These are phyloP conservation scores for Dendrolimus houi DNA, from an alignment of 2,888 invertebrate species.

Conservation along the genomic window DNA sequence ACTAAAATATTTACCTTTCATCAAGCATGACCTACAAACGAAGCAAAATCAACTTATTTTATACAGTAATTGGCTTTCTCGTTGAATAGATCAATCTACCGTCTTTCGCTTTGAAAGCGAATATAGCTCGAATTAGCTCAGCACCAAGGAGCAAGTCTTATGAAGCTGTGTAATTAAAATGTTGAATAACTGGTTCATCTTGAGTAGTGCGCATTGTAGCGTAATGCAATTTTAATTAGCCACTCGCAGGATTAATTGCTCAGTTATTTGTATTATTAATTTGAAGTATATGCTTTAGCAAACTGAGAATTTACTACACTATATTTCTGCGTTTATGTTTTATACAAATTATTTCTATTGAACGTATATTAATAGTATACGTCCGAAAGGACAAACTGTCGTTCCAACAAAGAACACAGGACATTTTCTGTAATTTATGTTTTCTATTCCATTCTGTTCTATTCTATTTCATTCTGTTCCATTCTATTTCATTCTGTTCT, in stretches of 20 bases:
- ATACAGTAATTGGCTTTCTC: not conserved
- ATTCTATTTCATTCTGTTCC: too few relatives aligned
- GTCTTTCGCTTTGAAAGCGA: not conserved
- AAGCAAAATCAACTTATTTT: not conserved
- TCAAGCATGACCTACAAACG: not conserved
- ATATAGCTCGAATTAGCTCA: not conserved
- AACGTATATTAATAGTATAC: too few relatives aligned
- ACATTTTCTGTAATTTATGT: too few relatives aligned
- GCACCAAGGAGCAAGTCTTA: not conserved
- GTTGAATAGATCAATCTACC: not conserved
- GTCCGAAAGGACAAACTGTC: too few relatives aligned
- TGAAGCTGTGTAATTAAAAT: conserved; percentile 11
- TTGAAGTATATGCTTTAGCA: not conserved
- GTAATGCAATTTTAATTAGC: not conserved
- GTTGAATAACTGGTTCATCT: conserved; percentile 7
- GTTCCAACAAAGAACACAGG: too few relatives aligned
- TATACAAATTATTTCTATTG: too few relatives aligned
- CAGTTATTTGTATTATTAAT: not conserved
- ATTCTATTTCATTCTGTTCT: too few relatives aligned
- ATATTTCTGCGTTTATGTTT: too few relatives aligned
- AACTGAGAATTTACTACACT: too few relatives aligned
- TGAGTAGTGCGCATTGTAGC: not conserved
- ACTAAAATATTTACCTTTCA: not conserved
- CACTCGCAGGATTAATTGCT: not conserved
- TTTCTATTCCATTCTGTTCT: too few relatives aligned